These are phyloP conservation scores for Capricornis sumatraensis DNA, from an alignment of 2,113 vertebrate species.

Conservation along the genomic window DNA sequence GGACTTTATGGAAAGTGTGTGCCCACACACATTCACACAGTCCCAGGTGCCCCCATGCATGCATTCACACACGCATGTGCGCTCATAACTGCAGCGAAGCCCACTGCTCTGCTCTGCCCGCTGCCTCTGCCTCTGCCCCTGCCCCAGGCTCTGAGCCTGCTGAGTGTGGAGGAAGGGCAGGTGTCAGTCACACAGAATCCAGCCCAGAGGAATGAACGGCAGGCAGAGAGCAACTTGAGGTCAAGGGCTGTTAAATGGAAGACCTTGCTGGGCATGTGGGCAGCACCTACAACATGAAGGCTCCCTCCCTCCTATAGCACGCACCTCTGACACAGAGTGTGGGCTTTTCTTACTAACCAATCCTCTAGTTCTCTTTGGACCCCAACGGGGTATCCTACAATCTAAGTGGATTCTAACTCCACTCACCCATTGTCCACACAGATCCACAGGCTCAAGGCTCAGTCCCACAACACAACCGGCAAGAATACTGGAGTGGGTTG, in stretches of 20 bases:
- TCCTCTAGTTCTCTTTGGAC: background rate
- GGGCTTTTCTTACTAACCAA: background rate
- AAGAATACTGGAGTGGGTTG: background rate
- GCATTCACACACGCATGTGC: accelerated
- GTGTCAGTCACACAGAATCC: background rate
- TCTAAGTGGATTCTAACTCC: background rate
- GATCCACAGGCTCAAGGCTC: background rate
- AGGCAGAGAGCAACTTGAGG: background rate
- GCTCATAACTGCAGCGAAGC: background rate
- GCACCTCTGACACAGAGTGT: background rate
- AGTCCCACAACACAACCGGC: background rate
- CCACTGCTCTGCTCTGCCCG: background rate
- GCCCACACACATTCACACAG: too few species aligned
- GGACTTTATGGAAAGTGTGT: background rate
- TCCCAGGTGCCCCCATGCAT: background rate
- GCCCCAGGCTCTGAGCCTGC: background rate
- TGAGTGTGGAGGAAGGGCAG: background rate
- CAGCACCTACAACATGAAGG: background rate
- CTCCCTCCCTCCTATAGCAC: background rate
- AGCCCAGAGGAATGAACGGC: background rate
- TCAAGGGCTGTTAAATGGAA: background rate
- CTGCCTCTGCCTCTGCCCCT: background rate
- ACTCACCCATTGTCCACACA: background rate
- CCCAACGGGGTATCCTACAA: background rate
- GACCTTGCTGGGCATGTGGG: background rate